Base-by-base conservation (phyloP, 2,888 invertebrate species). In the Xylocampa areola region DNA sequence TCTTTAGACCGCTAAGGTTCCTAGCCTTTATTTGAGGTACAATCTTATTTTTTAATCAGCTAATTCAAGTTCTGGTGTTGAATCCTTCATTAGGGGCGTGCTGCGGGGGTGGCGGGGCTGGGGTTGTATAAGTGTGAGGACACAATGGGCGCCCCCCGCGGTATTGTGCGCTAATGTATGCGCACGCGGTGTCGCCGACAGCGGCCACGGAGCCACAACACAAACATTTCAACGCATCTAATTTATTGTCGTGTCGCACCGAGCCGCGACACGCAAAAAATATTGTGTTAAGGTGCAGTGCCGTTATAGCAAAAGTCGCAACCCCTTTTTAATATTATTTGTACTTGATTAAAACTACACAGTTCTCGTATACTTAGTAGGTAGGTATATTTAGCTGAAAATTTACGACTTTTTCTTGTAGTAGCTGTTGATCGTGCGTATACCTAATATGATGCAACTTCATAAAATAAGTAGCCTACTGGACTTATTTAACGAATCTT, bases 181-280 rank as follows among this genome's bases (percentile, higher is more conserved):
- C 91, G 84, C 85, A 82, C 73, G 84, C 85, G 86, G 77, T 85
- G 83, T 77, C 86, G 86, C 75, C 87, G 86, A 84, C 89, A 75
- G 82, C 87, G 85, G 81, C 84, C 81, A 67, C 62, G 64, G 47
- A 65, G 86, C 82, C 82, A 89, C 88, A 90, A 91, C 91, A 91
- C 91, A 91, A 92, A 92, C 91, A 91, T 90, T 91, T 92, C 92
- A 92, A 91, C 91, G 91, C 91, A 89, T 87, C 88, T 90, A 90
- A 91, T 92, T 91, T 92, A 92, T 91, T 80, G 88, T 89, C 86
- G 80, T 88, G 87, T 89, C 86, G 84, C 83, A 81, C 79, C 68
- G 78, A 75, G 82, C 78, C 78, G 81, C 79, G 74, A 63, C 78
- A 80, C 88, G 90, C 90, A 91, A 91, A 92, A 92, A 92, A 90